These are phyloP conservation scores for Misgurnus anguillicaudatus DNA, from an alignment of 2,113 vertebrate species.

Conservation along the genomic window DNA sequence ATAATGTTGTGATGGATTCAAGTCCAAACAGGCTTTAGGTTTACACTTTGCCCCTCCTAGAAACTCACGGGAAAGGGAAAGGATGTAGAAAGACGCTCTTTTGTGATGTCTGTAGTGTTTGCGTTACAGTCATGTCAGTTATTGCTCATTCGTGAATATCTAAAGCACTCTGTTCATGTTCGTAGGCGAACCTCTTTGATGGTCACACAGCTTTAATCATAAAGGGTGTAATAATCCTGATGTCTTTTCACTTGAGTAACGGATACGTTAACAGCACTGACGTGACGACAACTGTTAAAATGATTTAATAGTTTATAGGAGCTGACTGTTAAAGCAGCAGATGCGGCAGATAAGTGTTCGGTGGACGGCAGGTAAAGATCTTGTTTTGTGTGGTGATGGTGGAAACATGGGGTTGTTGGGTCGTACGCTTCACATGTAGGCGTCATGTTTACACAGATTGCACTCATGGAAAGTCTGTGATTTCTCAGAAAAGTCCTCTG, in stretches of 20 bases:
- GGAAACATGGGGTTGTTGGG: background rate
- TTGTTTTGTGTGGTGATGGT: background rate
- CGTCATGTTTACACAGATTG: constrained; percentile 55
- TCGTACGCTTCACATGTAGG: constrained; percentile 48
- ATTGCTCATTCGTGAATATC: background rate
- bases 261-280: background rate
- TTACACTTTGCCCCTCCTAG: constrained; percentile 52
- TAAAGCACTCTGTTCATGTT: constrained; percentile 6
- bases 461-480: constrained; percentile 41
- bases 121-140: background rate
- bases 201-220: background rate
- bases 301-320: too few species aligned
- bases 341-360: too few species aligned
- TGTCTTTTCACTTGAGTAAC: background rate
- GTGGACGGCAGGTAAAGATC: background rate
- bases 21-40: constrained; percentile 56
- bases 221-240: background rate
- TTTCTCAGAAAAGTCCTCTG: constrained; percentile 62
- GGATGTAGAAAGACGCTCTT: constrained; percentile 30
- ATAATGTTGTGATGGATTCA: constrained; percentile 49
- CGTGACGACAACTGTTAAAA: too few species aligned
- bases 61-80: constrained; percentile 31
- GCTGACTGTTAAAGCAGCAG: too few species aligned
- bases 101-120: background rate
- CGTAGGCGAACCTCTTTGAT: background rate